These are phyloP conservation scores for Atherinosoma microstoma DNA, from an alignment of 2,797 vertebrate genomes.

Conservation along the genomic window DNA sequence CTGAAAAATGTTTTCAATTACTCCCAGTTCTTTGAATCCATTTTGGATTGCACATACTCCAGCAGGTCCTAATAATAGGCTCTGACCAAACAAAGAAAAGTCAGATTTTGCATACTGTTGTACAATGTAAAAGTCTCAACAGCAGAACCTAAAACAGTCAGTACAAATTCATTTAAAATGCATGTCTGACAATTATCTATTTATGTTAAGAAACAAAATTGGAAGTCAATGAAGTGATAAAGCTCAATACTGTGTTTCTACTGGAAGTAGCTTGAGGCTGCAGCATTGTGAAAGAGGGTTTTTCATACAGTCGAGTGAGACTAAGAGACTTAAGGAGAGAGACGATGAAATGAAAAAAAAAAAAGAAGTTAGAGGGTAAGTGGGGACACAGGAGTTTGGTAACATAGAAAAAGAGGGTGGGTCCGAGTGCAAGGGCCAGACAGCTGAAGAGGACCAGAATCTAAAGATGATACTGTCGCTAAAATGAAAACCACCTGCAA, in stretches of 20 bases:
- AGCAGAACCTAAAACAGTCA: background rate
- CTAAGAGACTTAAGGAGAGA: background rate
- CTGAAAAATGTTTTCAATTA: slow-evolving; percentile 11
- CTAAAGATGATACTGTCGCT: slow-evolving; percentile 62
- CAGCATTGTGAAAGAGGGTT: slow-evolving; percentile 12
- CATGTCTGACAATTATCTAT: slow-evolving; percentile 1
- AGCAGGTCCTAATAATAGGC: background rate
- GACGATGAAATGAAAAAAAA: slow-evolving; percentile 5
- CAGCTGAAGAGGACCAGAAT: slow-evolving; percentile 44
- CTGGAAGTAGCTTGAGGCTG: slow-evolving; percentile 10
- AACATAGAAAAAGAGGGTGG: slow-evolving; percentile 34
- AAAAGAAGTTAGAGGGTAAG: slow-evolving; percentile 26
- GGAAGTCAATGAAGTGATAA: slow-evolving; percentile 14
- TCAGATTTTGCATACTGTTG: background rate
- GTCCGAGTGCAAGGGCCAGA: slow-evolving; percentile 28
- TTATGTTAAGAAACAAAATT: slow-evolving; percentile 29
- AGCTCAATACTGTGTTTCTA: slow-evolving; percentile 11
- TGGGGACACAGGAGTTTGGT: slow-evolving; percentile 49
- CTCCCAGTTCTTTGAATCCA: slow-evolving; percentile 1
- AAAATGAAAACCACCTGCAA: slow-evolving; percentile 74
- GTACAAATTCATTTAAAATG: slow-evolving; percentile 4
- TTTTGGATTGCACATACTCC: slow-evolving; percentile 4
- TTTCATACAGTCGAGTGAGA: background rate
- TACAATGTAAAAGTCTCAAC: background rate
- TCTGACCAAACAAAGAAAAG: background rate